Evolutionary conservation across 2,888 invertebrate species (phyloP), one percentile per base, ranked within the genome.

Genomic region (Microchrysa polita): DNA sequence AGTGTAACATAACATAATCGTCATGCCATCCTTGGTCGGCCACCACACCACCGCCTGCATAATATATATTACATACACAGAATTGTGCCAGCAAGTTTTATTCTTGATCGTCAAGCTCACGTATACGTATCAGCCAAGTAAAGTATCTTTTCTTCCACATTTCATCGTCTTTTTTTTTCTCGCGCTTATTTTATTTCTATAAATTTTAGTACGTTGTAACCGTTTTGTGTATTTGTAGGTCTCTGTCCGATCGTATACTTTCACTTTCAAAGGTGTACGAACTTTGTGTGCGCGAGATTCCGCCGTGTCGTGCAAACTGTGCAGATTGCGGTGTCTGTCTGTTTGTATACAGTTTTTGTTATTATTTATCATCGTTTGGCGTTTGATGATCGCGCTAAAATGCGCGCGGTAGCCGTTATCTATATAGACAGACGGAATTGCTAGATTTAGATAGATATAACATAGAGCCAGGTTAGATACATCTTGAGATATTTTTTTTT

Each of bases 211-310:
- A 34, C 27, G 27, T 34, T 34, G 27, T 34, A 34, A 72, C 63
- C 52, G 48, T 76, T n/a, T 65, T 27, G 65, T 81, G 83, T 83
- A 82, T 84, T 83, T 83, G 83, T 84, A 84, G 83, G 84, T 84
- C 83, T 83, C 82, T 82, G 83, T 82, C 83, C 84, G 83, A 83
- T 81, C 80, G 81, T 82, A n/a, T n/a, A 83, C 84, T 84, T 84
- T 84, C 84, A 83, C 84, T 84, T 83, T 84, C 83, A 81, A 83
- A 84, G 83, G 83, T 84, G 80, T 81, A 83, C 82, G 83, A 83
- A 83, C 83, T 83, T 81, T 83, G 65, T n/a, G n/a, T n/a, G n/a
- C n/a, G n/a, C 69, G 40, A 69, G 69, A 69, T 69, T 55, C 59
- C 57, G 69, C 74, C 27, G 27, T 44, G 69, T 73, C 27, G 27